phyloP scores from a whole-genome alignment of 2,113 vertebrate genomes.

The Silurus meridionalis region DNA sequence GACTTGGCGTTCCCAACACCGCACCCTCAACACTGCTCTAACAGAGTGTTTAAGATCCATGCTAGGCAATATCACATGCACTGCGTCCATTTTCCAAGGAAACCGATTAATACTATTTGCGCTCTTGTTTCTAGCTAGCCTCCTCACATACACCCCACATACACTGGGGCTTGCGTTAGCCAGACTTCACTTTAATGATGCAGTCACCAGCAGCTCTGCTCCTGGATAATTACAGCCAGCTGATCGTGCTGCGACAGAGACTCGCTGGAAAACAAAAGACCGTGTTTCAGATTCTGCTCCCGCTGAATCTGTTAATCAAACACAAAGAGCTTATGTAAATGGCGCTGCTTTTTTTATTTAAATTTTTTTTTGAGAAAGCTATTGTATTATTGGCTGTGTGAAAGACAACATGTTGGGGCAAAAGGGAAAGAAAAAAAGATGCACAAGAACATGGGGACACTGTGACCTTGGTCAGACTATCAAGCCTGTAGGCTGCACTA shows the following conservation, averaged over 20 bases:
- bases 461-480: constrained; percentile 33
- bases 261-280: constrained; percentile 14
- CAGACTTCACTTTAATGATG: constrained; percentile 22
- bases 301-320: constrained; percentile 42
- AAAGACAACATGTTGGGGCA: background rate
- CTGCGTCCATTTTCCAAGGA: background rate
- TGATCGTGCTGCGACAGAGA: constrained; percentile 22
- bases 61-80: background rate
- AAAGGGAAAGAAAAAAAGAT: constrained; percentile 12
- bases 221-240: constrained; percentile 32
- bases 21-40: background rate
- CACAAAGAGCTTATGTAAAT: constrained; percentile 48
- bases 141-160: background rate
- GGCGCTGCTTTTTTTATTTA: constrained; percentile 16
- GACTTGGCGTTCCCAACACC: background rate
- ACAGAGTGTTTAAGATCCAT: background rate
- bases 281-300: background rate
- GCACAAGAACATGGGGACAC: constrained; percentile 43
- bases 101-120: no score
- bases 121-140: background rate
- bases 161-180: constrained; percentile 38
- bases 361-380: background rate
- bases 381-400: background rate
- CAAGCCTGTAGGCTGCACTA: constrained; percentile 43
- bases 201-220: constrained; percentile 9